Evolutionary conservation across 2,113 vertebrate species (phyloP), one percentile per base, ranked within the genome.

Genomic region (Carassius gibelio): DNA sequence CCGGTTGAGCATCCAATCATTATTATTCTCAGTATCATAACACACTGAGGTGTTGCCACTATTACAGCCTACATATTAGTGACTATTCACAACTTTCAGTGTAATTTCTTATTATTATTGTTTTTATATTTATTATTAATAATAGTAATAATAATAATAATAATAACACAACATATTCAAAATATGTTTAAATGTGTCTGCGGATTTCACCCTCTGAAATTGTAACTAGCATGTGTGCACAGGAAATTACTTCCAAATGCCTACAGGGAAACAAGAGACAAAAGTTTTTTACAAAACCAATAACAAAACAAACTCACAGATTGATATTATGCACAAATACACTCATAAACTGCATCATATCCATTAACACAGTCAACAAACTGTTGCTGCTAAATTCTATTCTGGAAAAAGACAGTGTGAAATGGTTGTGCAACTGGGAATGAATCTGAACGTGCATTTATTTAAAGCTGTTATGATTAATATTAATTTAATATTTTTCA

Each of bases 1-100:
- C 48, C 61, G 81, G 61, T 42, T 75, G 34, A 57, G 82, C 71
- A 72, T 50, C 52, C 23, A 10, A 19, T 68, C 36, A 59, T 57
- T 84, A 78, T 75, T 52, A 75, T 80, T 87, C 75, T 62, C 10
- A 11, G 30, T 17, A 72, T 77, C 85, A 57, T 14, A 48, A 77
- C 8, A 21, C 34, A 34, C 75, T 10, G 57, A 38, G 38, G 36
- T 62, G 21, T n/a, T 26, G 1, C 34, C 61, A 36, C 34, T 62
- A 62, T 19, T 30, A 34, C n/a, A 74, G 30, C 34, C 36, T 36
- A 69, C 19, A 74, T 23, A 74, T 23, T 8, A 23, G 21, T 45
- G 42, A n/a, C 42, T 74, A 14, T 74, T 74, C 13, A 77, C 50
- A 57, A 34, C 1, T 38, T 34, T 38, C 8, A 30, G 3, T 30